Conservation (phyloP, 37 sponge, comb jelly and placozoan genomes). For the Sycon ciliatum region DNA sequence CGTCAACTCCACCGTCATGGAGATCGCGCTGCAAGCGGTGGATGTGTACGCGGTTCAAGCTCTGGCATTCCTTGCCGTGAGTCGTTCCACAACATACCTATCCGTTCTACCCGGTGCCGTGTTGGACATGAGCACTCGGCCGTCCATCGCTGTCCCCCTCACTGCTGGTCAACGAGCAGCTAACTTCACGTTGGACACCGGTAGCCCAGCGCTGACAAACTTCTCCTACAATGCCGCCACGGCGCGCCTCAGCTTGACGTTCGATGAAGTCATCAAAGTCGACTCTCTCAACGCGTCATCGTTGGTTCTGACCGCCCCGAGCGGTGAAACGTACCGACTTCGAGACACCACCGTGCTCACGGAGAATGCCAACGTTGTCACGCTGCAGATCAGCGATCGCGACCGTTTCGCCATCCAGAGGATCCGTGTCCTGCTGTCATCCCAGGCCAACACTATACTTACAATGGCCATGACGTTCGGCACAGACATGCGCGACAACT, state of each 20-base stretch:
- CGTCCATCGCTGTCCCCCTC: slow-evolving; percentile 18
- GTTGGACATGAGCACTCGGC: slow-evolving; percentile 65
- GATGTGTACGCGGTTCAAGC: slow-evolving; percentile 61
- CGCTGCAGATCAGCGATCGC: background rate
- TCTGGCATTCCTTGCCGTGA: slow-evolving; percentile 40
- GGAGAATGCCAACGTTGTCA: no score
- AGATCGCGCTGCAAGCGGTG: slow-evolving; percentile 22
- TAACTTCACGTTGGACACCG: slow-evolving; percentile 49
- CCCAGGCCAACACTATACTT: no score
- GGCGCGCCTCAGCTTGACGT: slow-evolving; percentile 48
- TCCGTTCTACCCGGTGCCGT: background rate
- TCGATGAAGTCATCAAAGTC: slow-evolving; percentile 58
- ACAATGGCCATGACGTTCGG: no score
- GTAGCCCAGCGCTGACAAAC: slow-evolving; percentile 42
- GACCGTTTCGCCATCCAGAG: no score
- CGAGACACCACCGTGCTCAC: no score
- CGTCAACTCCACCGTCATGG: slow-evolving; percentile 31
- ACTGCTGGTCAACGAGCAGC: slow-evolving; percentile 27
- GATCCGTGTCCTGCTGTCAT: no score
- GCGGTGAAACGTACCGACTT: no score
- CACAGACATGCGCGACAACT: no score
- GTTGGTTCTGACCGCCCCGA: background rate
- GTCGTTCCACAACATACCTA: background rate
- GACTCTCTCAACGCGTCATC: slow-evolving; percentile 31
- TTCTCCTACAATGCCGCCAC: slow-evolving; percentile 67